These are phyloP conservation scores for Panthera leo DNA, from an alignment of 2,113 vertebrate species.

Conservation along the genomic window DNA sequence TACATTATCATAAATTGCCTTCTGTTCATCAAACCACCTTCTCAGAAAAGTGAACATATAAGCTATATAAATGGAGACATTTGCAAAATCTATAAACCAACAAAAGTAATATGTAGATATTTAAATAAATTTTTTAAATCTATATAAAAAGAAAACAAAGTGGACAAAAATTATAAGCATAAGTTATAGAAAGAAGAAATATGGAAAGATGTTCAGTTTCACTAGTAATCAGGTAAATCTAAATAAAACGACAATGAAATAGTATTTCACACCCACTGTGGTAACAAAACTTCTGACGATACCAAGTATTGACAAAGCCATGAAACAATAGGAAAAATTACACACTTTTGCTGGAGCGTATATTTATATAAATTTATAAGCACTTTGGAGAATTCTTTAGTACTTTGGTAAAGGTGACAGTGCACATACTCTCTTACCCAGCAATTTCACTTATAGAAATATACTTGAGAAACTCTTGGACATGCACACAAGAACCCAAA, in stretches of 20 bases:
- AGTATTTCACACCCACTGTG: neutral
- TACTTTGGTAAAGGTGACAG: neutral
- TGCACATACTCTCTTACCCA: neutral
- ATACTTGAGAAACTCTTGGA: neutral
- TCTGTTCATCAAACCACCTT: neutral
- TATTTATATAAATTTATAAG: neutral
- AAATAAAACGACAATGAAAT: neutral
- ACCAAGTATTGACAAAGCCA: neutral
- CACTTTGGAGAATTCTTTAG: neutral
- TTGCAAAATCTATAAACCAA: neutral
- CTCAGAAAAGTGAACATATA: neutral
- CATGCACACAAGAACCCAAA: neutral
- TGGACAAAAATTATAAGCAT: neutral
- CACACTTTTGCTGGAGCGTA: neutral
- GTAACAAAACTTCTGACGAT: neutral
- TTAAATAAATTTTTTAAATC: neutral
- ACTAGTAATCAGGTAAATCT: neutral
- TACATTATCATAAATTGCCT: neutral
- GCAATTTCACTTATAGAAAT: neutral
- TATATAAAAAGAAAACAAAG: neutral
- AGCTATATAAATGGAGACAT: neutral
- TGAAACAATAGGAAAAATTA: neutral
- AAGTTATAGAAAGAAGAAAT: slow-evolving; percentile 7
- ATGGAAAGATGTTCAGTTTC: neutral
- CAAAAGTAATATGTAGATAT: neutral